Base-by-base conservation (phyloP, 1,140 invertebrate species). In the Rhyacophila brunnea region DNA sequence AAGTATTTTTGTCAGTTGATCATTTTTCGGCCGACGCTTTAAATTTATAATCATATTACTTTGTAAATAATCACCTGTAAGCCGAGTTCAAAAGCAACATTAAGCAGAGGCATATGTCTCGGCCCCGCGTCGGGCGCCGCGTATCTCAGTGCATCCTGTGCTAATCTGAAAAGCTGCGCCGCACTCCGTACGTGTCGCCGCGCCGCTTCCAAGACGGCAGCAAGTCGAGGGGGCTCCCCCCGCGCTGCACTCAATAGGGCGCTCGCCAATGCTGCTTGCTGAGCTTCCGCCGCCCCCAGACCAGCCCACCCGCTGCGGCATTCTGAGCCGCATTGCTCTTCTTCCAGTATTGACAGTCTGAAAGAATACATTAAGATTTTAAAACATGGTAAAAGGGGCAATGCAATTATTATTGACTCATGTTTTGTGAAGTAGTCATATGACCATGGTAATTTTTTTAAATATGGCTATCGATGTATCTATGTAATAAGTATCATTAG, bases 91-190 rank as follows among this genome's bases (percentile, higher is more conserved):
- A 91, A 89, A 14, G 89, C 87, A 19, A 89, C 88, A 65, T 87
- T 89, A 1, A 93, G 79, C 40, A 91, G 75, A 65, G 87, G 84
- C 58, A 85, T 81, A 72, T 89, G 87, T 68, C 88, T 81, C 7
- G 86, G 75, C 36, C 85, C 84, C 70, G 87, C 86, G 62, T 87
- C 81, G 11, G 89, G 89, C 23, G 88, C 87, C 42, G 89, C 89
- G 70, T 90, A 89, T 19, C 89, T 83, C 74, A 92, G 88, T 18
- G 89, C 88, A 76, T 92, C 90, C 73, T 92, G 89, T 46, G 91
- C 90, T 20, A 93, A 75, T 64, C 91, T 88, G 75, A 91, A 92
- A 60, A 93, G 79, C 74, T 92, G 90, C 11, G 88, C 87, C 2
- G 89, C 89, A 69, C 86, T 89, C 66, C 91, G 89, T 60, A 93